phyloP scores from a whole-genome alignment of 2,113 vertebrate species.

The Dipodomys merriami region DNA sequence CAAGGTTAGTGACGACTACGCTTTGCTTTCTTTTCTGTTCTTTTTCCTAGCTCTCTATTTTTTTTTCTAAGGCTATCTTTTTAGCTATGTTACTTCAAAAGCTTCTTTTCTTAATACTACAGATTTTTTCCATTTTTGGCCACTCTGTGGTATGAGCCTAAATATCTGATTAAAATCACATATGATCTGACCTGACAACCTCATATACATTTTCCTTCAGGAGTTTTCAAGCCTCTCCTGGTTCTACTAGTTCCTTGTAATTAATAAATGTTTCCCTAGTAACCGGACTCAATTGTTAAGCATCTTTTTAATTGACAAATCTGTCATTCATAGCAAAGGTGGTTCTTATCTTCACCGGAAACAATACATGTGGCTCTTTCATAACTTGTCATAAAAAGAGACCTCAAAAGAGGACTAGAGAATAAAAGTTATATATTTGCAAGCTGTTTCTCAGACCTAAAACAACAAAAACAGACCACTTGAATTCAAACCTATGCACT shows the following conservation, averaged over 20 bases:
- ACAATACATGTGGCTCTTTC: not conserved
- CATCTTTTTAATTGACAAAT: conserved; percentile 1
- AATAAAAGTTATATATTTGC: not conserved
- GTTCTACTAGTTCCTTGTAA: not conserved
- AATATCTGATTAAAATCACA: conserved; percentile 14
- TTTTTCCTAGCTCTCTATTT: not conserved
- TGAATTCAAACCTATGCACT: not conserved
- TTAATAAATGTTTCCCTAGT: not conserved
- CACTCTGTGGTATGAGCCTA: not conserved
- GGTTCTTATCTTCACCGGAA: not conserved
- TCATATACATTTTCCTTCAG: not conserved
- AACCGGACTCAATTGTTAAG: not conserved
- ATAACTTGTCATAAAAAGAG: not conserved
- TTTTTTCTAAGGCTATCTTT: conserved; percentile 4
- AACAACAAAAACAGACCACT: not conserved
- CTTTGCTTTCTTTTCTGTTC: not conserved
- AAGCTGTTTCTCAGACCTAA: not conserved
- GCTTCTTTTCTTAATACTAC: not conserved
- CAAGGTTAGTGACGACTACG: not conserved
- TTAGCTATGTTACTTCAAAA: not conserved
- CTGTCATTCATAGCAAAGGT: not conserved
- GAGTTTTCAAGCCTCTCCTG: not conserved
- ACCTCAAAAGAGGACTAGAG: not conserved
- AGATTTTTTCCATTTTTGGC: not conserved
- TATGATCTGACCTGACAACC: not conserved